Evolutionary conservation across 2,113 vertebrate genomes (phyloP), one percentile per base, ranked within the genome.

Genomic region (Deroptyus accipitrinus): DNA sequence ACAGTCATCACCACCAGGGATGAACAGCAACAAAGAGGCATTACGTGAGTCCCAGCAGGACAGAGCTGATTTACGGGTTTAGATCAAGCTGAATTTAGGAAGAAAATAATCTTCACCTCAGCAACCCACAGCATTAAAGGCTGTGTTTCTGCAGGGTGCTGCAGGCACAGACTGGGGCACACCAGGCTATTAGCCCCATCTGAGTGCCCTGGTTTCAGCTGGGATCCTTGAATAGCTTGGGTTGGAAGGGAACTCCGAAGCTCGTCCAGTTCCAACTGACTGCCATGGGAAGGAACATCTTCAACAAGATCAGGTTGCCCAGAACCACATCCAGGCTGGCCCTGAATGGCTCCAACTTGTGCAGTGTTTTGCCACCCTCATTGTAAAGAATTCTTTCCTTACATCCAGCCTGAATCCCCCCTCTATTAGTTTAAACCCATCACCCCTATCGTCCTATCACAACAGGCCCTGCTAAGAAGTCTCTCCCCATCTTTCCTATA

Each of bases 21-120:
- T 5, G 20, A 52, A 3, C 8, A 33, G 44, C 83, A 20, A 2
- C 1, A 2, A 42, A 9, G 11, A 9, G 23, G 16, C 28, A 19
- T 0, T 0, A 0, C 1, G 7, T 2, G 13, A 84, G 37, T 28
- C 55, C 51, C 9, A 0, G 23, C 6, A 5, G 11, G 19, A 33
- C n/a, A 57, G 2, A 25, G 37, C 2, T 13, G 28, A 0, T n/a
- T 14, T 17, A 33, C 3, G 24, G 14, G 3, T 17, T 22, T 15
- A n/a, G 8, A 12, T 42, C 5, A 35, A 57, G 12, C 1, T 25
- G 8, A 33, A 31, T 49, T 63, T 10, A 7, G 10, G 4, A 49
- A 24, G 23, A 20, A 55, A 30, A 14, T 1, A 4, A 48, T 3
- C 17, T 57, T 35, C n/a, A 6, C 4, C 23, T 44, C 37, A 35